phyloP scores from a whole-genome alignment of 1,140 invertebrate genomes.

The Dreissena rostriformis region DNA sequence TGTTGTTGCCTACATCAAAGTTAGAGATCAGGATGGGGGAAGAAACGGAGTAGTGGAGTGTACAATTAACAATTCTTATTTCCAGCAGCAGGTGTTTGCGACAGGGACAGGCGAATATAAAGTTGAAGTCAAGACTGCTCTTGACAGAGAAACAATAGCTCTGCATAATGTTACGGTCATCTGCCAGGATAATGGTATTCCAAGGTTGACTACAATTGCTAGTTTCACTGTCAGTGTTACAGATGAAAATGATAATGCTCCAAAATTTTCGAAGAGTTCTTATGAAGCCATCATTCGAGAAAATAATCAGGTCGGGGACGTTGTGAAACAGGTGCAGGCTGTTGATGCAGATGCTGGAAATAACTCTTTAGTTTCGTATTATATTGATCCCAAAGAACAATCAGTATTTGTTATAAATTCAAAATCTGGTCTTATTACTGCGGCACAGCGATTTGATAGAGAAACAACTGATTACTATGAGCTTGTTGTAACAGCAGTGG shows the following conservation, averaged over 20 bases:
- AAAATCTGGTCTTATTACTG: slow-evolving; percentile 93
- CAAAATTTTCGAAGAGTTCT: slow-evolving; percentile 92
- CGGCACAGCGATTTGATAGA: slow-evolving; percentile 91
- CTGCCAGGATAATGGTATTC: slow-evolving; percentile 67
- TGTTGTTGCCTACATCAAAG: slow-evolving; percentile 68
- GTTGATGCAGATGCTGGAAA: slow-evolving; percentile 96
- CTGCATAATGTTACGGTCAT: slow-evolving; percentile 60
- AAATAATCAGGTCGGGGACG: slow-evolving; percentile 76
- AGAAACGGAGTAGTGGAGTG: slow-evolving; percentile 69
- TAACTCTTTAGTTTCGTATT: slow-evolving; percentile 97
- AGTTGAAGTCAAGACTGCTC: slow-evolving; percentile 48
- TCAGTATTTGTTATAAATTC: slow-evolving; percentile 94
- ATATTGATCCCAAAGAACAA: slow-evolving; percentile 84
- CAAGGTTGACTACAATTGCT: slow-evolving; percentile 50
- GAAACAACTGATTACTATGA: slow-evolving; percentile 94
- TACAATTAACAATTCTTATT: slow-evolving; percentile 57
- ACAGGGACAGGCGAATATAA: slow-evolving; percentile 62
- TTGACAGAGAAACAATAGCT: slow-evolving; percentile 55
- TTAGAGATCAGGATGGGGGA: slow-evolving; percentile 71
- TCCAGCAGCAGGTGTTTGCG: slow-evolving; percentile 62
- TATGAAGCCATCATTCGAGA: slow-evolving; percentile 94
- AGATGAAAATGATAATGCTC: slow-evolving; percentile 93
- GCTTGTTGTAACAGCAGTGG: slow-evolving; percentile 94
- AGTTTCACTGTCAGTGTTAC: slow-evolving; percentile 83
- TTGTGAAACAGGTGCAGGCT: slow-evolving; percentile 89